These are phyloP conservation scores for Megamerina dolium DNA, from an alignment of 2,888 invertebrate genomes.

Conservation along the genomic window DNA sequence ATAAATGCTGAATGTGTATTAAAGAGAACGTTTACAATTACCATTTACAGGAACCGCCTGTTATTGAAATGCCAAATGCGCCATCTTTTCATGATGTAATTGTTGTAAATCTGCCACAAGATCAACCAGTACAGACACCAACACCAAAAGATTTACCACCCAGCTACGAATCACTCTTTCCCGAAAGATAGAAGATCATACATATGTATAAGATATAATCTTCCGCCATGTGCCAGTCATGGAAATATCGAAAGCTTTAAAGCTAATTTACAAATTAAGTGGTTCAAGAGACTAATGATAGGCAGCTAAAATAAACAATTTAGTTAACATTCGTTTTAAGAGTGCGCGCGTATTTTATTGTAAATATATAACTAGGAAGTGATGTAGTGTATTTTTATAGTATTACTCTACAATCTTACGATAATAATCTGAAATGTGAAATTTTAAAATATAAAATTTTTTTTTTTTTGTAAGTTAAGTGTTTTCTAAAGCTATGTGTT, in stretches of 20 bases:
- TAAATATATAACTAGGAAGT: not conserved
- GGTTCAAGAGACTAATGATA: no score
- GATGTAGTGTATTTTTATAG: not conserved
- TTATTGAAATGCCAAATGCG: constrained; percentile 37
- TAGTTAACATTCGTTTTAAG: no score
- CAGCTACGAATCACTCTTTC: constrained; percentile 46
- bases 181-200: constrained; percentile 37
- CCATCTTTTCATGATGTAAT: constrained; percentile 24
- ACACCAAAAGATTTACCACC: constrained; percentile 47
- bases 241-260: not conserved
- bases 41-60: constrained; percentile 33
- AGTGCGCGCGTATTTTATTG: not conserved
- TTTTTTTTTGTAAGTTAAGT: no score
- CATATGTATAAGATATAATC: not conserved
- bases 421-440: no score
- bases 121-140: constrained; percentile 29
- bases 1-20: no score
- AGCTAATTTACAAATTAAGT: no score
- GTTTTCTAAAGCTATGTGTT: no score
- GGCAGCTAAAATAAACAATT: no score
- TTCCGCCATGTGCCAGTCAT: not conserved
- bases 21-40: not conserved
- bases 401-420: not conserved
- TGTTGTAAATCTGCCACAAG: constrained; percentile 23
- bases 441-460: no score